Base-by-base conservation (phyloP, 2,888 invertebrate species). In the Gerris lacustris region DNA sequence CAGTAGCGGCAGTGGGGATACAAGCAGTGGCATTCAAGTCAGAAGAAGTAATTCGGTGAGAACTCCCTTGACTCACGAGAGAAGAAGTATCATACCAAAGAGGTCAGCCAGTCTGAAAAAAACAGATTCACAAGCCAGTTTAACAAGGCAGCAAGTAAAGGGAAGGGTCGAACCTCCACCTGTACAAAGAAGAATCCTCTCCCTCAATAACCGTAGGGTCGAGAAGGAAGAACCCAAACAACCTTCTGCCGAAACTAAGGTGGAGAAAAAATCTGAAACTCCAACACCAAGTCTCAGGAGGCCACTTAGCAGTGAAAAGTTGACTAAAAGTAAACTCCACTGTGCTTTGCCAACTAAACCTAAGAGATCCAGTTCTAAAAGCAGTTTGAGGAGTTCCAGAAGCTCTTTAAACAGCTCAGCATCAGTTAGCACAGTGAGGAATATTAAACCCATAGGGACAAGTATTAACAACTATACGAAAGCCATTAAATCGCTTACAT, bases 391-490 rank as follows among this genome's bases (percentile, higher is more conserved):
- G 44, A 92, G 92, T 77, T 93, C 93, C 0, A 83, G 91, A 45
- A 92, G 91, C 77, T 93, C 92, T 0, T 81, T 93, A 69, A 92
- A 92, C 78, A 92, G 92, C 79, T 87, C 90, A 5, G 87, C 89
- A 0, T 89, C 89, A 2, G 87, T 87, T 0, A 89, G 88, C 70
- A 92, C 92, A 0, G 92, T 92, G 0, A 85, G 89, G 74, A 87
- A 88, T 73, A 84, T 88, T 72, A 86, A 88, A n/a, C 79, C 81
- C 2, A 74, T 74, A 11, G 55, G 55, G 18, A 74, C 76, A 2
- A 77, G 76, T 71, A 73, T 79, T 15, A 74, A 76, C 80, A 87
- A 73, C 77, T 87, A 77, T 74, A 83, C 85, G 79, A 75, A 82
- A 76, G 78, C 86, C 74, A 81, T 86, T 77, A 78, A 82, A 79